Evolutionary conservation across 2,113 vertebrate genomes (phyloP).

Genomic region (Merops nubicus): DNA sequence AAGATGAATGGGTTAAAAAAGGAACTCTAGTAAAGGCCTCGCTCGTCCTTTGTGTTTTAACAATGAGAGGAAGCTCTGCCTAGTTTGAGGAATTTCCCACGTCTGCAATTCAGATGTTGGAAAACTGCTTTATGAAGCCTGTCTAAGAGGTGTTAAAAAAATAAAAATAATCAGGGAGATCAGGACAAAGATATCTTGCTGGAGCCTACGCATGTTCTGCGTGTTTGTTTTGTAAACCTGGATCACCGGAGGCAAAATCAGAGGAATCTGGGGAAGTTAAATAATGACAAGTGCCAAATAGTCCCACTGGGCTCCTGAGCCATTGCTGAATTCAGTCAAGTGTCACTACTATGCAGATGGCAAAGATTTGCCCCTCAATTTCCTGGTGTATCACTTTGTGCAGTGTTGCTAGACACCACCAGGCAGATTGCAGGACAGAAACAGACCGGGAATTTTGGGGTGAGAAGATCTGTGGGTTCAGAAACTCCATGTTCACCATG

Average conservation of each 20-base stretch:
- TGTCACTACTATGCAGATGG: neutral
- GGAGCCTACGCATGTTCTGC: neutral
- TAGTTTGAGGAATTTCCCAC: constrained; percentile 82
- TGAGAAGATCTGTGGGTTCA: neutral
- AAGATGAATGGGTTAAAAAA: constrained; percentile 68
- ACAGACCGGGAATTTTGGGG: neutral
- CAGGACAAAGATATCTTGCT: constrained; percentile 29
- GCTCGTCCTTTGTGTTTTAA: constrained; percentile 70
- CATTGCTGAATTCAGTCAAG: neutral
- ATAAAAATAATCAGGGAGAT: constrained; percentile 38
- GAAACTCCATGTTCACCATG: neutral
- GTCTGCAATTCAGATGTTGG: constrained; percentile 68
- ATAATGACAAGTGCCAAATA: neutral
- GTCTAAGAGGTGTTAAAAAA: constrained; percentile 56
- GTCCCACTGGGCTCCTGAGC: neutral
- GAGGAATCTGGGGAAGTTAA: neutral
- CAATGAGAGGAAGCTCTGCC: constrained; percentile 77
- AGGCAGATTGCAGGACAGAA: neutral
- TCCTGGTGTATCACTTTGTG: neutral
- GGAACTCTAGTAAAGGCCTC: constrained; percentile 47
- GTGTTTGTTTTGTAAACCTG: constrained; percentile 31
- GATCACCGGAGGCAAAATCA: neutral
- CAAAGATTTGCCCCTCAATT: neutral
- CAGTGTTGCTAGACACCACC: neutral
- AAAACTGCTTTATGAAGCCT: constrained; percentile 67